Evolutionary conservation across 2,797 vertebrate species (phyloP).

Genomic region (Coluber constrictor): DNA sequence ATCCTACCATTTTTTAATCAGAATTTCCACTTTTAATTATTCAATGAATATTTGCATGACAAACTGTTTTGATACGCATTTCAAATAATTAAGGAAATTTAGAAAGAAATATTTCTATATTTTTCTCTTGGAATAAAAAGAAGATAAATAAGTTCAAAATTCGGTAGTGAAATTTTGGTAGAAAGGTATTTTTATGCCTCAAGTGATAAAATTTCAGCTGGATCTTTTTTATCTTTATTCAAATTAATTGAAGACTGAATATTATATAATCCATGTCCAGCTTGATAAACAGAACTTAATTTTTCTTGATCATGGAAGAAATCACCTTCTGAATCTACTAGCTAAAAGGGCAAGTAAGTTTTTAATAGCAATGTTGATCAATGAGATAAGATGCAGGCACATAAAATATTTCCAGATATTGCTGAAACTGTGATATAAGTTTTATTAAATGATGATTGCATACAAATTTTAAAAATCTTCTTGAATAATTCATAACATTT

Average conservation of each 20-base stretch:
- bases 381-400: background rate
- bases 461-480: background rate
- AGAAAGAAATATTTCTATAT: background rate
- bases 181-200: background rate
- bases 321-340: background rate
- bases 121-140: background rate
- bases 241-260: background rate
- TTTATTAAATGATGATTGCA: background rate
- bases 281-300: background rate
- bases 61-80: background rate
- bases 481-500: background rate
- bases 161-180: background rate
- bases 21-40: constrained; percentile 25
- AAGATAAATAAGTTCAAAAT: background rate
- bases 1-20: background rate
- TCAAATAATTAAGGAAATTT: background rate
- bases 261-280: background rate
- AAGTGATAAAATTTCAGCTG: no score
- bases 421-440: background rate
- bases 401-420: background rate
- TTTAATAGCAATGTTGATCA: background rate
- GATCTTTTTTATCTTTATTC: background rate
- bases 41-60: background rate
- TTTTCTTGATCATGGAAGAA: background rate
- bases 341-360: background rate